phyloP scores from a whole-genome alignment of 1,140 invertebrate species.

The Drosophila bifasciata region DNA sequence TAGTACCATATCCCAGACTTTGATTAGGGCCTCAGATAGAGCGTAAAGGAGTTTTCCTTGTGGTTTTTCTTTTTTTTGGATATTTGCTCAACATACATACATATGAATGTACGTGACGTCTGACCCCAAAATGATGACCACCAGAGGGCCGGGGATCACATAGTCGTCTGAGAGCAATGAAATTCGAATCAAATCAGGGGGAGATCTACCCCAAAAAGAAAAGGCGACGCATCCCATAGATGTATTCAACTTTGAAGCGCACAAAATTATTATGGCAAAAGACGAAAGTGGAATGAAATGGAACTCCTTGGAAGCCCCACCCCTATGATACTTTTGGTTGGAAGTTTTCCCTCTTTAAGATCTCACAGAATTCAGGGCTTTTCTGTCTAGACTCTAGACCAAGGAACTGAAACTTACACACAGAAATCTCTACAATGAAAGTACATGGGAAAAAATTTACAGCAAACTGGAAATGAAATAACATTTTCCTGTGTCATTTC shows the following conservation, averaged over 20 bases:
- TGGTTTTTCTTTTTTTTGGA: constrained; percentile 24
- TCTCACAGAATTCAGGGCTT: too few species aligned
- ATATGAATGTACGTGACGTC: constrained; percentile 44
- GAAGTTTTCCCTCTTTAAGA: too few species aligned
- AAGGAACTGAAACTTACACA: too few species aligned
- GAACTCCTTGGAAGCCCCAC: too few species aligned
- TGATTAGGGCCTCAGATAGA: constrained; percentile 45
- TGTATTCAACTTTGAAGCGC: constrained; percentile 46
- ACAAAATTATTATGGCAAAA: constrained; percentile 36
- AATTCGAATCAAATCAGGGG: constrained; percentile 61
- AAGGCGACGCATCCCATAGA: neutral
- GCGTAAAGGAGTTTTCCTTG: constrained; percentile 44
- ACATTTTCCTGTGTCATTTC: too few species aligned
- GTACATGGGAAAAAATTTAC: too few species aligned
- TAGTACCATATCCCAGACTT: constrained; percentile 44
- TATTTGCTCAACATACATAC: constrained; percentile 37
- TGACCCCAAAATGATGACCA: constrained; percentile 10
- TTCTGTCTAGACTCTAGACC: too few species aligned
- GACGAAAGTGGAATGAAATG: neutral
- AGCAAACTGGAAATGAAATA: too few species aligned
- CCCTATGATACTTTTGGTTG: too few species aligned
- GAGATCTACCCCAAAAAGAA: constrained; percentile 1
- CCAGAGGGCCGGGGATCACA: constrained; percentile 2
- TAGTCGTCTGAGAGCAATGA: constrained; percentile 37
- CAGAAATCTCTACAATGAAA: too few species aligned